These are phyloP conservation scores for Andrena hattorfiana DNA, from an alignment of 2,888 invertebrate species.

Conservation along the genomic window DNA sequence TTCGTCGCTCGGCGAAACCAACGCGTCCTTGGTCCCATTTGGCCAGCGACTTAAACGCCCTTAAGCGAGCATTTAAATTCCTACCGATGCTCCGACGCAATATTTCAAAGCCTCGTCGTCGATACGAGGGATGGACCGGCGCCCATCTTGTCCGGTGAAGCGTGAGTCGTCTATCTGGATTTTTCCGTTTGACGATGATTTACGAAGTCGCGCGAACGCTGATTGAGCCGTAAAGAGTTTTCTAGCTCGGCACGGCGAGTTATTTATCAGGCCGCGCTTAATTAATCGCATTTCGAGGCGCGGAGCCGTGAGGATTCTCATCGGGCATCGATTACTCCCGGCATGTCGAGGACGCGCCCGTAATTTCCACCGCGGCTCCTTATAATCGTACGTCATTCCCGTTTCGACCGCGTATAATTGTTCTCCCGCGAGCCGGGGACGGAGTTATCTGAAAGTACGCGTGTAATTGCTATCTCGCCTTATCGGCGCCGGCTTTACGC, in stretches of 20 bases:
- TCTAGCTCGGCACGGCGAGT: background rate
- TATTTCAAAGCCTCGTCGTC: constrained; percentile 27
- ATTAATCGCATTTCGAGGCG: constrained; percentile 18
- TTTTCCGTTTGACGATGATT: background rate
- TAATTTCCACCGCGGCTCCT: background rate
- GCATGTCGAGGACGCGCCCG: background rate
- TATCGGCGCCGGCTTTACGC: constrained; percentile 24
- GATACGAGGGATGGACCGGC: background rate
- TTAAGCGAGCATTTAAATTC: constrained; percentile 32
- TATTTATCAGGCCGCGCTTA: background rate
- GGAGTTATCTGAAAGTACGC: constrained; percentile 33
- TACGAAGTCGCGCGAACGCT: constrained; percentile 9
- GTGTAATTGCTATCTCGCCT: constrained; percentile 28
- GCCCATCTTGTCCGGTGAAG: background rate
- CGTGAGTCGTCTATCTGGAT: background rate
- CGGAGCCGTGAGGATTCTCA: background rate
- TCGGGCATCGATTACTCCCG: background rate
- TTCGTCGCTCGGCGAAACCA: background rate
- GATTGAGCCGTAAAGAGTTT: constrained; percentile 39
- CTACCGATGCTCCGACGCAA: background rate
- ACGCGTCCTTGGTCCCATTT: background rate
- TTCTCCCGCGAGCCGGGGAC: background rate
- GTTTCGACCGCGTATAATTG: constrained; percentile 24
- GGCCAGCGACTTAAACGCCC: background rate
- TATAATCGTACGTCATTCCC: constrained; percentile 8